Percentiles rank a stretch among this genome's conserved stretches.
Evolutionary conservation across 23 tunicate genomes (phyloP).

Genomic region (Styela plicata): DNA sequence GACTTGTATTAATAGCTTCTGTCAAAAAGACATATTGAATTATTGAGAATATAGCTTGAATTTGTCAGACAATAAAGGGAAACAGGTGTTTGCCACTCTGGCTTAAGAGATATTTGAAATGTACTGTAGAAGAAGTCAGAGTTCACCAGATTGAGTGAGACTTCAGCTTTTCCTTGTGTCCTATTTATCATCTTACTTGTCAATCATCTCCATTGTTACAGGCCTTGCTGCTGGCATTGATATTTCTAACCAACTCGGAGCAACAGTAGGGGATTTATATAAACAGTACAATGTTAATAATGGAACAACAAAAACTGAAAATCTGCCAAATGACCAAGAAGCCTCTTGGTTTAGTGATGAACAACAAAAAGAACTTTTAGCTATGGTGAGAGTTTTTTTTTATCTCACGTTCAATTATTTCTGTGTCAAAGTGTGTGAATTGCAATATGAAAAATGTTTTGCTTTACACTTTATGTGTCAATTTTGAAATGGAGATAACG

Average conservation of each 20-base stretch:
- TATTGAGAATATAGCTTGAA: too few relatives aligned
- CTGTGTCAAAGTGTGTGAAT: too few relatives aligned
- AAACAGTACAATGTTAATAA: not conserved
- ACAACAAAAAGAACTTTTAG: not conserved
- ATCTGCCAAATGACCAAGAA: not conserved
- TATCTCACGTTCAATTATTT: too few relatives aligned
- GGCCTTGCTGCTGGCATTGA: not conserved
- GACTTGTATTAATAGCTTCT: too few relatives aligned
- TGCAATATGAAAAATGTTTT: too few relatives aligned
- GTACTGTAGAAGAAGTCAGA: not conserved
- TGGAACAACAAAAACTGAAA: not conserved
- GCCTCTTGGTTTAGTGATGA: not conserved
- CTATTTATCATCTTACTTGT: too few relatives aligned
- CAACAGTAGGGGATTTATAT: not conserved
- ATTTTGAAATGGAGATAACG: too few relatives aligned
- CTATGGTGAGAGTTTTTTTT: not conserved
- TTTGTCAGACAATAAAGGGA: too few relatives aligned
- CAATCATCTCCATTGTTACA: too few relatives aligned
- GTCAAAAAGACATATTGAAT: too few relatives aligned
- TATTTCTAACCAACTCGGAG: conserved; percentile 19
- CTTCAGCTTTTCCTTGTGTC: not conserved
- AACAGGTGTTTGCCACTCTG: too few relatives aligned
- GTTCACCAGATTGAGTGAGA: not conserved
- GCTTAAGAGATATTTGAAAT: not conserved
- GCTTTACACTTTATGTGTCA: too few relatives aligned